Conservation (phyloP, 2,797 vertebrate genomes). For the Okamejei kenojei region DNA sequence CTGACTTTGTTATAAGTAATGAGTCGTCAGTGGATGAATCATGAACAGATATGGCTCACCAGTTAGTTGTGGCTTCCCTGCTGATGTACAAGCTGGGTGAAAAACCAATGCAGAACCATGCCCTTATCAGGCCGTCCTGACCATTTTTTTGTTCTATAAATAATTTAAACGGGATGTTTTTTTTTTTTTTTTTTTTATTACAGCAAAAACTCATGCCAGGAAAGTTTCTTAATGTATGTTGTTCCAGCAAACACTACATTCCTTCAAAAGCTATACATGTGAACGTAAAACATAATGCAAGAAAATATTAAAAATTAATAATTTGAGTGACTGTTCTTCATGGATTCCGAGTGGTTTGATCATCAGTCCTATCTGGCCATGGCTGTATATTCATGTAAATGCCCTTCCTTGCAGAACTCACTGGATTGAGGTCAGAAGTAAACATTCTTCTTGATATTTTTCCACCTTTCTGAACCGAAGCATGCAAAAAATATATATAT, state of each 20-base stretch:
- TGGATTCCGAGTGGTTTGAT: neutral
- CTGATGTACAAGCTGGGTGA: neutral
- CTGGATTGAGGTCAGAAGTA: neutral
- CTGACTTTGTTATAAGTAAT: neutral
- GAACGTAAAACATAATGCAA: neutral
- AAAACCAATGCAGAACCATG: neutral
- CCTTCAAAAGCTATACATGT: neutral
- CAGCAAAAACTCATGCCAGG: neutral
- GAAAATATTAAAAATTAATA: neutral
- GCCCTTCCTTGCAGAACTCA: neutral
- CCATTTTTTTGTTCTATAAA: neutral
- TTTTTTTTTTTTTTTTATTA: no score
- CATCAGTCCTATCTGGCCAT: neutral
- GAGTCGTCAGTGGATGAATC: neutral
- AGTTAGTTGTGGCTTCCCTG: neutral
- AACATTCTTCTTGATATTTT: neutral
- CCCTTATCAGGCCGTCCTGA: neutral
- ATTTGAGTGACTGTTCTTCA: neutral
- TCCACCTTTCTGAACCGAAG: neutral
- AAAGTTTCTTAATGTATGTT: neutral
- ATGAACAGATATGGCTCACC: neutral
- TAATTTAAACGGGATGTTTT: neutral
- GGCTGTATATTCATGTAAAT: neutral
- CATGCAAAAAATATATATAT: neutral
- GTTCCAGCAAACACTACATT: neutral